phyloP scores from a whole-genome alignment of 2,797 vertebrate genomes.

The Chelmon rostratus region DNA sequence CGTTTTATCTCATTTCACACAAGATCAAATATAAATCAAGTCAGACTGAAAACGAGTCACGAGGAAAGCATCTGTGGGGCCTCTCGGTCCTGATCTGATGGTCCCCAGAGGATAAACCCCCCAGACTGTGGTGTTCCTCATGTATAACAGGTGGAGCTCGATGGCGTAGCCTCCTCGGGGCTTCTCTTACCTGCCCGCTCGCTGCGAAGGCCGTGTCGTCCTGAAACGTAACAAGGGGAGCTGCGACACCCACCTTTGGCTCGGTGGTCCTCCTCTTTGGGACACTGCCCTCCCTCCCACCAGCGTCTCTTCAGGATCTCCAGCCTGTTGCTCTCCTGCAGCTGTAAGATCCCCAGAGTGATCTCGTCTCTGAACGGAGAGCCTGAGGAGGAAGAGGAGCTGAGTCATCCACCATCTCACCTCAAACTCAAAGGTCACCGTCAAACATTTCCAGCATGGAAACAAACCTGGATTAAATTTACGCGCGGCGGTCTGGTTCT shows the following conservation, averaged over 20 bases:
- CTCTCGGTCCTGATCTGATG: no score
- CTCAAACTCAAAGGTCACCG: neutral
- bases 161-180: no score
- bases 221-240: neutral
- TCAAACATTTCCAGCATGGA: neutral
- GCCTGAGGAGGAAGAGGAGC: slow-evolving; percentile 70
- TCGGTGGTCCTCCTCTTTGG: slow-evolving; percentile 91
- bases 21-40: neutral
- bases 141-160: no score
- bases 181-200: no score
- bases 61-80: neutral
- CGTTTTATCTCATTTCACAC: neutral
- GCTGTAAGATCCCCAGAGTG: slow-evolving; percentile 91
- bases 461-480: neutral
- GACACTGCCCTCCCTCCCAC: slow-evolving; percentile 93
- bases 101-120: neutral
- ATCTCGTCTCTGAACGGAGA: slow-evolving; percentile 92
- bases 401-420: neutral
- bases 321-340: slow-evolving; percentile 93
- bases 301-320: slow-evolving; percentile 93
- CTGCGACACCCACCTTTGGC: slow-evolving; percentile 86
- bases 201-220: no score
- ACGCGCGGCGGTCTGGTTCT: neutral
- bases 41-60: neutral
- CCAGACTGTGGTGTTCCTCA: no score